Conservation (phyloP, 2,888 invertebrate genomes). For the Silvanus unidentatus region DNA sequence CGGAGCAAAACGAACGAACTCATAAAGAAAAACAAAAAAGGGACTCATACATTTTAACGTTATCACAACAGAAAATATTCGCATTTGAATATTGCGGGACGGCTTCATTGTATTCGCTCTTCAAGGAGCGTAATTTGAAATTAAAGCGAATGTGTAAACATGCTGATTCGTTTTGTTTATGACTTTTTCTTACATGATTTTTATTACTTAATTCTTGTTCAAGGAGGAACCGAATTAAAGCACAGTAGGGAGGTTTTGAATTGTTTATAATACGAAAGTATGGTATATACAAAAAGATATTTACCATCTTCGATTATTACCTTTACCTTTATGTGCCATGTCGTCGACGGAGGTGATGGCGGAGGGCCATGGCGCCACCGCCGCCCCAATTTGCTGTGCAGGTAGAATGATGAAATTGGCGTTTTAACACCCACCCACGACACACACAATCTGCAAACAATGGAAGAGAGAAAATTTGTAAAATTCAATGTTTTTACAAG, state of each 20-base stretch:
- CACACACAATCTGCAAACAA: not conserved
- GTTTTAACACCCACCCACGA: conserved; percentile 8
- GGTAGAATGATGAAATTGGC: conserved; percentile 59
- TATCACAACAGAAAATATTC: conserved; percentile 16
- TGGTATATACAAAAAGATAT: conserved; percentile 7
- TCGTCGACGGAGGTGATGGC: conserved; percentile 75
- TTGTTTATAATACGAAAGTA: not conserved
- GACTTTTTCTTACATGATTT: not conserved
- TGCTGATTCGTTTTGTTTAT: not conserved
- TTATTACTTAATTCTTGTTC: not conserved
- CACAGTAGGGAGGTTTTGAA: too few relatives aligned
- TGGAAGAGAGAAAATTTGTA: not conserved
- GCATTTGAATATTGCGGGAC: too few relatives aligned
- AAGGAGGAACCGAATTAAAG: too few relatives aligned
- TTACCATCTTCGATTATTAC: conserved; percentile 24
- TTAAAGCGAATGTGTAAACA: not conserved
- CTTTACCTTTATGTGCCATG: conserved; percentile 81
- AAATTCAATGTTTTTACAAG: too few relatives aligned
- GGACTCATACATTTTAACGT: conserved; percentile 20
- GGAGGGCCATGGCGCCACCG: conserved; percentile 78
- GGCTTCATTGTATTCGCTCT: too few relatives aligned
- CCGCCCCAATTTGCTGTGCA: conserved; percentile 69
- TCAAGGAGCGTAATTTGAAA: too few relatives aligned
- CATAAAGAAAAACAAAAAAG: conserved; percentile 3
- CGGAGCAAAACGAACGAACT: too few relatives aligned